Evolutionary conservation across 2,797 vertebrate genomes (phyloP).

Genomic region (Megalops cyprinoides): DNA sequence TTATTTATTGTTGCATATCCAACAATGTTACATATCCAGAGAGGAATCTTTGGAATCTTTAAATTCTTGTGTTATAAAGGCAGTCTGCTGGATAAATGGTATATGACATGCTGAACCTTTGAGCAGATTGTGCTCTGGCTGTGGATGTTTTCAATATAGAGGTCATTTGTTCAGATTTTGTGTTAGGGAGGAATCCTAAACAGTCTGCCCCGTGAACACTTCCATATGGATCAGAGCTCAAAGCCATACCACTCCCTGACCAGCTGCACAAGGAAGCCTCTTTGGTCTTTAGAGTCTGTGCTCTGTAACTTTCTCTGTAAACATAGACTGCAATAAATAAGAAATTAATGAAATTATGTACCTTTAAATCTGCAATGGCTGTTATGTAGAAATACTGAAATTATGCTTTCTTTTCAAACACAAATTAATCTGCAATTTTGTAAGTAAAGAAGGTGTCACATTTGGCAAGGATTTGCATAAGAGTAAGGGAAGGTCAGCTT

Average conservation of each 20-base stretch:
- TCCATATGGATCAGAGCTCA: slow-evolving; percentile 12
- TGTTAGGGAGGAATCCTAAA: slow-evolving; percentile 8
- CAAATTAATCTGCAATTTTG: background rate
- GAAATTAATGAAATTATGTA: background rate
- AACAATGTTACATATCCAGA: background rate
- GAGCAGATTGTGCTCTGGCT: slow-evolving; percentile 6
- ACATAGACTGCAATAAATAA: background rate
- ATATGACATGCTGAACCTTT: slow-evolving; percentile 11
- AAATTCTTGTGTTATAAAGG: slow-evolving; percentile 11
- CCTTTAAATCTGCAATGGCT: background rate
- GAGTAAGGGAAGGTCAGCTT: background rate
- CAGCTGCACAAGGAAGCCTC: background rate
- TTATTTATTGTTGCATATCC: slow-evolving; percentile 72
- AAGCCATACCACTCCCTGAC: background rate
- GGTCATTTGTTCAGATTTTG: slow-evolving; percentile 1
- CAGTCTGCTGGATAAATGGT: slow-evolving; percentile 13
- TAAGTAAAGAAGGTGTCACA: background rate
- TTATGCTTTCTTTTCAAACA: background rate
- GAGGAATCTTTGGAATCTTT: slow-evolving; percentile 17
- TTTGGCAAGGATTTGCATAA: background rate
- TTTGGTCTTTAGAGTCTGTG: slow-evolving; percentile 7
- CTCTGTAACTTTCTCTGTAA: background rate
- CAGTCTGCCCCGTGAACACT: slow-evolving; percentile 11
- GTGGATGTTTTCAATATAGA: slow-evolving; percentile 13
- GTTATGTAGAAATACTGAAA: background rate